Conservation (phyloP, 2,888 invertebrate species). For the Diabrotica balteata region DNA sequence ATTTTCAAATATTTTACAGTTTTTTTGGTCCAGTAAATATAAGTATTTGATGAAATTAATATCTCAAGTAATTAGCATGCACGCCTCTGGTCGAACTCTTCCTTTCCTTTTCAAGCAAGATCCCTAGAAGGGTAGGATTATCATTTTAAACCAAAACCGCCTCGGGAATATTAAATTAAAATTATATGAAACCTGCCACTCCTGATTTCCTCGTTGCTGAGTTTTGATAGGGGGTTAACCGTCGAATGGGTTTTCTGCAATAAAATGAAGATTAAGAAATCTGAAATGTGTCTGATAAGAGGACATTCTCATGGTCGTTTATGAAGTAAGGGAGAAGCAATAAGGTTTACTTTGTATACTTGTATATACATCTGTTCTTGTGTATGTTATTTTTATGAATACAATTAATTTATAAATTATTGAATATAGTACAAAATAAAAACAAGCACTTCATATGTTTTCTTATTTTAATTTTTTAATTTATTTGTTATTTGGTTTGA, state of each 20-base stretch:
- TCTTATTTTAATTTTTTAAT: no score
- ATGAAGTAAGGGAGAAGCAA: neutral
- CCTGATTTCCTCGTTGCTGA: constrained; percentile 38
- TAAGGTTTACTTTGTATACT: no score
- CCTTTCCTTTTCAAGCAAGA: constrained; percentile 37
- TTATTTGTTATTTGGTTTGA: no score
- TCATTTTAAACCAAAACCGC: constrained; percentile 41
- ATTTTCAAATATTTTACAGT: no score
- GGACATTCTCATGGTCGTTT: constrained; percentile 4
- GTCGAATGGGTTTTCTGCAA: constrained; percentile 29
- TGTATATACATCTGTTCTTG: no score
- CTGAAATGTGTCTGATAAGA: constrained; percentile 25
- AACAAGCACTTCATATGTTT: no score
- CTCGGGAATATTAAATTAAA: constrained; percentile 42
- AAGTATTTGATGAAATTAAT: neutral
- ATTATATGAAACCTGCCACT: constrained; percentile 40
- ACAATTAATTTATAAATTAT: no score
- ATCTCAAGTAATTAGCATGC: neutral
- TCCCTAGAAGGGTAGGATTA: constrained; percentile 39
- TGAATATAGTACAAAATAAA: no score
- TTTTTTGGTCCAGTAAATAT: no score
- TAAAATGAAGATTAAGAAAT: constrained; percentile 34
- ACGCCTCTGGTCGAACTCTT: constrained; percentile 27
- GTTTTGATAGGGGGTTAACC: constrained; percentile 35
- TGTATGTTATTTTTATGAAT: no score